Base-by-base conservation (phyloP, 2,797 vertebrate genomes). In the Bovichtus variegatus region DNA sequence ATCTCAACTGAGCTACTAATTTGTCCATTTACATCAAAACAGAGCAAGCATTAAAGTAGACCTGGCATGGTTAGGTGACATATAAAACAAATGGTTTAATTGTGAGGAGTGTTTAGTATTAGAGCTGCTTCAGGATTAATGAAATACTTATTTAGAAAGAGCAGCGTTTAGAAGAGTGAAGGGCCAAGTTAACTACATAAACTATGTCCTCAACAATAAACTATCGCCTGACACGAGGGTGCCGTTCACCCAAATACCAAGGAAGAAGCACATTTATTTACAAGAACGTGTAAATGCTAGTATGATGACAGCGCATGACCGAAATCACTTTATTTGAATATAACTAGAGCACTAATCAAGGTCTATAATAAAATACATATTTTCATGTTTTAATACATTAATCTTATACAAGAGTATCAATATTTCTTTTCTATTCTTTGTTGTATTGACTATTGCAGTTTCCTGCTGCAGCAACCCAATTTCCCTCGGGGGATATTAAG, bases 21-120 rank as follows among this genome's bases (percentile, higher is more conserved):
- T 89, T 88, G 73, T 90, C 68, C 34, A 46, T 88, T 89, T 72
- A 73, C 70, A 78, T 90, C 81, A 65, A 89, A 92, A 91, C 86
- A 83, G 62, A 85, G 76, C 50, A 19, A 55, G 34, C 27, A 34
- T 66, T 71, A 83, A 79, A 85, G 72, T 67, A 83, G 80, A 78
- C 79, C 74, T 87, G 86, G 84, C 84, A 64, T 23, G 21, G 70
- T 49, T 27, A 62, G 67, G 79, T 53, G 82, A 83, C 77, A 76
- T 34, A 18, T 76, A 81, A 83, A 92, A 90, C 73, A 87, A 83
- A 87, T 64, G 18, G 76, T 81, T 82, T 81, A 80, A 89, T 83
- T 71, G 75, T 60, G 51, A 58, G 46, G 65, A 62, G 59, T 23
- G 76, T 60, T 72, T 58, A 54, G 67, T n/a, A 2, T 43, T 46